Conservation (phyloP, 1,140 invertebrate genomes). For the Drosophila kurseongensis region DNA sequence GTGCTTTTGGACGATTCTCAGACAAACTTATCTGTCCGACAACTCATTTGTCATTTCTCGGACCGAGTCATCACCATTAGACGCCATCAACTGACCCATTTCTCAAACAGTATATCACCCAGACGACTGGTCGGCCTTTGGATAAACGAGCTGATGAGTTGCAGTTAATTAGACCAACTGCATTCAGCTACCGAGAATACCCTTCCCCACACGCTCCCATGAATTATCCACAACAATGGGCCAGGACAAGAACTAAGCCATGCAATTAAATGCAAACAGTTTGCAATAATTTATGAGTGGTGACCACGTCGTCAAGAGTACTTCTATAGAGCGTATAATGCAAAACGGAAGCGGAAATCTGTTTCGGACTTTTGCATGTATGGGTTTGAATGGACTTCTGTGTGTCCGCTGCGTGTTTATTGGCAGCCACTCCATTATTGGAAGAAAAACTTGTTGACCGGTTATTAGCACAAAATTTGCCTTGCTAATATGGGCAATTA, state of each 20-base stretch:
- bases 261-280: constrained; percentile 81
- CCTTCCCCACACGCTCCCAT: too few relatives aligned
- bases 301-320: constrained; percentile 46
- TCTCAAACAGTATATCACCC: constrained; percentile 39
- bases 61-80: constrained; percentile 19
- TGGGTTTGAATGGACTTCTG: neutral
- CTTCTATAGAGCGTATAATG: constrained; percentile 63
- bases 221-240: constrained; percentile 40
- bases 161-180: constrained; percentile 75
- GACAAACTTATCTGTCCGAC: neutral
- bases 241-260: constrained; percentile 35
- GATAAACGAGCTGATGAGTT: constrained; percentile 67
- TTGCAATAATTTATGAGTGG: constrained; percentile 77
- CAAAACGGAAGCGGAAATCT: constrained; percentile 78
- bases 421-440: constrained; percentile 45
- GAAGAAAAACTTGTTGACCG: constrained; percentile 54
- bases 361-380: constrained; percentile 41
- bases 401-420: constrained; percentile 50
- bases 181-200: constrained; percentile 49
- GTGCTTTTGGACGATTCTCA: too few relatives aligned
- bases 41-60: constrained; percentile 57
- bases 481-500: constrained; percentile 54
- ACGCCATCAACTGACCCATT: neutral
- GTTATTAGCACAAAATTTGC: constrained; percentile 53
- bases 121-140: constrained; percentile 38